phyloP scores from a whole-genome alignment of 2,113 vertebrate species.

The Osmerus mordax region DNA sequence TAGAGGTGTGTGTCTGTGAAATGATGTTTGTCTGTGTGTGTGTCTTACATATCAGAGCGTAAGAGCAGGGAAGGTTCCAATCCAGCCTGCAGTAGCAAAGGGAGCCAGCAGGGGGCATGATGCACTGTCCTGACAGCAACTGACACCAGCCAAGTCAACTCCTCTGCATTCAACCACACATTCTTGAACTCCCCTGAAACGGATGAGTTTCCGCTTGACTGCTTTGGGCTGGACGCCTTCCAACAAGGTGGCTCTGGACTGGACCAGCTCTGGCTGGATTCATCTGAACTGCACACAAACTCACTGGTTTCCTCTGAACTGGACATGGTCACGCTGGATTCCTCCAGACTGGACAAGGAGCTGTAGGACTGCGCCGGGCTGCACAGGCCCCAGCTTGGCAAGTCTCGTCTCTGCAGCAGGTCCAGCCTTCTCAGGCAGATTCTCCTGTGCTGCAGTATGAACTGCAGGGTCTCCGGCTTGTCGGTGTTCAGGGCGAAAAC shows the following conservation, averaged over 20 bases:
- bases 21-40: neutral
- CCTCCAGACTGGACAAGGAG: too few species aligned
- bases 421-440: slow-evolving; percentile 7
- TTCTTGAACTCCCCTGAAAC: neutral
- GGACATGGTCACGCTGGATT: too few species aligned
- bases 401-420: too few species aligned
- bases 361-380: too few species aligned
- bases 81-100: slow-evolving; percentile 81
- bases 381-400: too few species aligned
- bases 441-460: slow-evolving; percentile 57
- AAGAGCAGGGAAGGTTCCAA: slow-evolving; percentile 80
- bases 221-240: neutral
- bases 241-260: neutral
- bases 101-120: slow-evolving; percentile 77
- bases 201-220: neutral
- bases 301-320: too few species aligned
- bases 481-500: slow-evolving; percentile 41
- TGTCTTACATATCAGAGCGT: slow-evolving; percentile 72
- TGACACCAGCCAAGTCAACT: slow-evolving; percentile 47
- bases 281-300: too few species aligned
- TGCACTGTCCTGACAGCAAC: slow-evolving; percentile 36
- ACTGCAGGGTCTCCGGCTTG: slow-evolving; percentile 50
- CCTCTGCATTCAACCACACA: slow-evolving; percentile 17
- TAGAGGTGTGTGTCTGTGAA: too few species aligned
- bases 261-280: slow-evolving; percentile 20